Conservation (phyloP, 1,140 invertebrate species). For the Ridgeia piscesae region DNA sequence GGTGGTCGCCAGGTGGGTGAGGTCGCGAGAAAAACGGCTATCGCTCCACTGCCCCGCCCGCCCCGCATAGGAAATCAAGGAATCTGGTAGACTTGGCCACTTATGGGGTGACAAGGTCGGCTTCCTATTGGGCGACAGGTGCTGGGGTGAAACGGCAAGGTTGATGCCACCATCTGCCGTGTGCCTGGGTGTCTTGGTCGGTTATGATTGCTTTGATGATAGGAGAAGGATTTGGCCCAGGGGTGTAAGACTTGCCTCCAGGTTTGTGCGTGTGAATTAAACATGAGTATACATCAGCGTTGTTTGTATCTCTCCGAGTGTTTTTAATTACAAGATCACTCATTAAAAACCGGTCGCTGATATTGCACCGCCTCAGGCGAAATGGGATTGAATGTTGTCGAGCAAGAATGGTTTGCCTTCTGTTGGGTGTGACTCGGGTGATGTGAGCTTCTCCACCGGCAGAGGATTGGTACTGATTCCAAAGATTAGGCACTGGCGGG, state of each 20-base stretch:
- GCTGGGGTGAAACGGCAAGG: not conserved
- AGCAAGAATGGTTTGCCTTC: not conserved
- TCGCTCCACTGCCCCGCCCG: not conserved
- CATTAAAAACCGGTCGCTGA: not conserved
- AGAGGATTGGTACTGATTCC: not conserved
- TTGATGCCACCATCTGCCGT: not conserved
- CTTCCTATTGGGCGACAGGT: not conserved
- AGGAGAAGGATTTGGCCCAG: not conserved
- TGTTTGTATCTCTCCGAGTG: not conserved
- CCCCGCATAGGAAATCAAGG: not conserved
- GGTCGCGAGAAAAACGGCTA: not conserved
- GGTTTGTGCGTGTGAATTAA: not conserved
- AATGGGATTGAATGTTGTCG: constrained; percentile 5
- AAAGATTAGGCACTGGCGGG: not conserved
- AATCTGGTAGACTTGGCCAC: not conserved
- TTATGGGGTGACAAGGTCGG: not conserved
- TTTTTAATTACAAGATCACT: not conserved
- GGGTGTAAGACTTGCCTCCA: not conserved
- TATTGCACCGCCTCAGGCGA: not conserved
- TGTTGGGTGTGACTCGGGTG: not conserved
- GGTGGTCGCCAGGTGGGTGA: not conserved
- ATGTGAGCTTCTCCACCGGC: not conserved
- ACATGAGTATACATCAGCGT: not conserved
- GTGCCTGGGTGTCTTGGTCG: not conserved
- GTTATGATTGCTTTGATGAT: not conserved